phyloP scores from a whole-genome alignment of 2,888 invertebrate genomes.

The Hypomecis atomaria region DNA sequence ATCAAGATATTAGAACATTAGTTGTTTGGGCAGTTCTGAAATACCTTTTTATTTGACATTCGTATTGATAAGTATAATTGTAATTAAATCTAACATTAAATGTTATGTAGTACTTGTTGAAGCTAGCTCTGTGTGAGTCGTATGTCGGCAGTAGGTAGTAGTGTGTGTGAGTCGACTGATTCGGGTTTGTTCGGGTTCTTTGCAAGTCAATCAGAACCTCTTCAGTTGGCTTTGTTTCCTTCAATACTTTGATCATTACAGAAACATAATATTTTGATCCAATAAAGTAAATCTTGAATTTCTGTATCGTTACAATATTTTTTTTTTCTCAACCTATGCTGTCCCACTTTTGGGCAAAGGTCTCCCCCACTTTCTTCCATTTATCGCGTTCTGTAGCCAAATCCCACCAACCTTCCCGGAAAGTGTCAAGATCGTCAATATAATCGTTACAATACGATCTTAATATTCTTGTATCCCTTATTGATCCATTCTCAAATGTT shows the following conservation, averaged over 20 bases:
- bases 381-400: no score
- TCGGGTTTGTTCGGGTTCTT: slow-evolving; percentile 20
- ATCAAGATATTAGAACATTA: not conserved
- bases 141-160: slow-evolving; percentile 61
- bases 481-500: no score
- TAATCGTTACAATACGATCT: no score
- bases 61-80: slow-evolving; percentile 46
- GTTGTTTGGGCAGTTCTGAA: not conserved
- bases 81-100: slow-evolving; percentile 49
- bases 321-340: no score
- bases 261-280: no score
- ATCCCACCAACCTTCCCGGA: no score
- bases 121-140: slow-evolving; percentile 65
- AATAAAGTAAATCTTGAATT: no score
- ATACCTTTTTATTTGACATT: not conserved
- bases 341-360: no score
- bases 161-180: slow-evolving; percentile 41
- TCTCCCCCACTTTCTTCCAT: no score
- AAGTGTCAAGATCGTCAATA: no score
- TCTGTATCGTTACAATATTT: no score
- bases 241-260: not conserved
- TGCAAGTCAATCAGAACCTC: slow-evolving; percentile 47
- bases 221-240: slow-evolving; percentile 44
- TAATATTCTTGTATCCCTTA: no score
- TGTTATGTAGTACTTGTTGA: slow-evolving; percentile 66